These are phyloP conservation scores for Tipula unca DNA, from an alignment of 2,888 invertebrate species.

Conservation along the genomic window DNA sequence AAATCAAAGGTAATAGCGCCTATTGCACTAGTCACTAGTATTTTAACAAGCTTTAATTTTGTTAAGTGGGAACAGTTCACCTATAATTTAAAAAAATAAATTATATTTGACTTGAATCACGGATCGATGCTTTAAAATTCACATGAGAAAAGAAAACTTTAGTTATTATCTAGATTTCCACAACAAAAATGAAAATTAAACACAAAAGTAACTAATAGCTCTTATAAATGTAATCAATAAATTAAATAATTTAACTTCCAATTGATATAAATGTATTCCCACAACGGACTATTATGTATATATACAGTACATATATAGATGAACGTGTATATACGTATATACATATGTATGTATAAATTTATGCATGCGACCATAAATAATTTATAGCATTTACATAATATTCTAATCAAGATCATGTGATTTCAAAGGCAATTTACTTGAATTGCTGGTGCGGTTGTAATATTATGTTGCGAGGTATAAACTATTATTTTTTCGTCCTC, in stretches of 20 bases:
- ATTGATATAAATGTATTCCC: background rate
- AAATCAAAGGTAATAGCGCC: too few species aligned
- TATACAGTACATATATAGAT: background rate
- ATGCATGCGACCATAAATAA: background rate
- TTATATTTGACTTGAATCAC: background rate
- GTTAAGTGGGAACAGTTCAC: too few species aligned
- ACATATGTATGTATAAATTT: background rate
- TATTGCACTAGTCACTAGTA: too few species aligned
- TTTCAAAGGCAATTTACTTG: background rate
- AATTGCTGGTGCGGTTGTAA: background rate
- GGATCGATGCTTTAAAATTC: background rate
- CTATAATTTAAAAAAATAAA: too few species aligned
- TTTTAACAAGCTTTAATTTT: too few species aligned
- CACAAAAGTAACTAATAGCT: background rate
- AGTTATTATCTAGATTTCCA: background rate
- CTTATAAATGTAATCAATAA: background rate
- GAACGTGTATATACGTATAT: background rate
- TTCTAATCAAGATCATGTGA: background rate
- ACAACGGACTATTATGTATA: background rate
- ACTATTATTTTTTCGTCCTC: background rate
- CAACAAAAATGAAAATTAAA: background rate
- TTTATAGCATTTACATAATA: slow-evolving; percentile 1
- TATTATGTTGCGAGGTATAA: background rate
- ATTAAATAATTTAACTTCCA: background rate
- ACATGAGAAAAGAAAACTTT: background rate